These are phyloP conservation scores for Mythimna loreyi DNA, from an alignment of 2,888 invertebrate genomes.

Conservation along the genomic window DNA sequence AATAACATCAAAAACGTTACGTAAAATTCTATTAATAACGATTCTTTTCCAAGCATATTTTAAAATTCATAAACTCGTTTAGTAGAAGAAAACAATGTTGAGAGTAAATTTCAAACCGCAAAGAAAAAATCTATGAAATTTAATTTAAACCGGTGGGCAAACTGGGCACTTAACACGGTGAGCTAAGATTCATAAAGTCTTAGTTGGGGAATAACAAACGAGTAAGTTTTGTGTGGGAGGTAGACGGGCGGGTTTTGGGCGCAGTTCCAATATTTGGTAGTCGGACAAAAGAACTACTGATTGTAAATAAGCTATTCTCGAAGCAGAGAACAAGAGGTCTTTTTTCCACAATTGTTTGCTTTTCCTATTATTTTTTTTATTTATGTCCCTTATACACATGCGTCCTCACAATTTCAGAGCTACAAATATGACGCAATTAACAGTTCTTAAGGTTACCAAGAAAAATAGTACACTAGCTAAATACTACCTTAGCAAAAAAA, in stretches of 20 bases:
- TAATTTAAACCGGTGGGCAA: slow-evolving; percentile 52
- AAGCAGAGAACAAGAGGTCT: neutral
- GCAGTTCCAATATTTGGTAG: slow-evolving; percentile 30
- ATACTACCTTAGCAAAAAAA: neutral
- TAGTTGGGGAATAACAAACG: slow-evolving; percentile 51
- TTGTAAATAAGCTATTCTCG: slow-evolving; percentile 25
- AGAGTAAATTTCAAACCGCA: slow-evolving; percentile 25
- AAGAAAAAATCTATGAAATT: slow-evolving; percentile 49
- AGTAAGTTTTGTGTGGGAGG: slow-evolving; percentile 41
- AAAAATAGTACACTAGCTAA: too few relatives aligned
- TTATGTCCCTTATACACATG: too few relatives aligned
- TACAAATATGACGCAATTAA: too few relatives aligned
- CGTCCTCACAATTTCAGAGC: too few relatives aligned
- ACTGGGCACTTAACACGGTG: slow-evolving; percentile 25
- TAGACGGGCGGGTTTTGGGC: slow-evolving; percentile 41
- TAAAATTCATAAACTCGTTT: slow-evolving; percentile 50
- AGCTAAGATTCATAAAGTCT: slow-evolving; percentile 59
- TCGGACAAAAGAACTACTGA: slow-evolving; percentile 13
- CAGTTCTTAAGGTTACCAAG: neutral
- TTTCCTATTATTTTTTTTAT: too few relatives aligned
- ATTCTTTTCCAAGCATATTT: slow-evolving; percentile 33
- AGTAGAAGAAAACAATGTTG: slow-evolving; percentile 32
- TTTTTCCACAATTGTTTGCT: too few relatives aligned
- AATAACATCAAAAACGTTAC: slow-evolving; percentile 25
- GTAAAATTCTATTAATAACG: slow-evolving; percentile 26